These are phyloP conservation scores for Rhynchomys soricoides DNA, from an alignment of 2,113 vertebrate species.

Conservation along the genomic window DNA sequence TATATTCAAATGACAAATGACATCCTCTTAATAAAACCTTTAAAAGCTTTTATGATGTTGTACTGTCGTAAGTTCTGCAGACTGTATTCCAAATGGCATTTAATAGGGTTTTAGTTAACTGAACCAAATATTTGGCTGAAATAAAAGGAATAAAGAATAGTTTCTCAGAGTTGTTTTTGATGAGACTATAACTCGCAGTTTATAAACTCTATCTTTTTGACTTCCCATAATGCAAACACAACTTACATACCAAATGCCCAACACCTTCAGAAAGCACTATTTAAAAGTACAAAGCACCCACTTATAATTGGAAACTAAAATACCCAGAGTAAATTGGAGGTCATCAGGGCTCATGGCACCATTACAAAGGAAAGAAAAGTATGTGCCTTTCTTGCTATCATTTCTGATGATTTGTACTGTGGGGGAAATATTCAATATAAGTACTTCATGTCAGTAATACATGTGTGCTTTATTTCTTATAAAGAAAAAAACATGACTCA, in stretches of 20 bases:
- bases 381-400: background rate
- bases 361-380: background rate
- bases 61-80: conserved; percentile 21
- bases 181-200: background rate
- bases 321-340: background rate
- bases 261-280: conserved; percentile 12
- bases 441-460: background rate
- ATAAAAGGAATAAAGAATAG: conserved; percentile 36
- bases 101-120: conserved; percentile 55
- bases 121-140: conserved; percentile 46
- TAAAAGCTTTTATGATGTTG: background rate
- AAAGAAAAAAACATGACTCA: background rate
- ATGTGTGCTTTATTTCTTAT: conserved; percentile 12
- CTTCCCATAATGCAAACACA: conserved; percentile 9
- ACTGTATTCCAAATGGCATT: conserved; percentile 38
- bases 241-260: background rate
- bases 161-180: conserved; percentile 51
- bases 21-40: conserved; percentile 38
- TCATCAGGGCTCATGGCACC: background rate
- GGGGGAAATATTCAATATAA: background rate
- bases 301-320: conserved; percentile 40
- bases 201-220: conserved; percentile 16
- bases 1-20: conserved; percentile 42
- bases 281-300: background rate
- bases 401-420: conserved; percentile 26